These are phyloP conservation scores for Odocoileus virginianus DNA, from an alignment of 2,113 vertebrate species.

Conservation along the genomic window DNA sequence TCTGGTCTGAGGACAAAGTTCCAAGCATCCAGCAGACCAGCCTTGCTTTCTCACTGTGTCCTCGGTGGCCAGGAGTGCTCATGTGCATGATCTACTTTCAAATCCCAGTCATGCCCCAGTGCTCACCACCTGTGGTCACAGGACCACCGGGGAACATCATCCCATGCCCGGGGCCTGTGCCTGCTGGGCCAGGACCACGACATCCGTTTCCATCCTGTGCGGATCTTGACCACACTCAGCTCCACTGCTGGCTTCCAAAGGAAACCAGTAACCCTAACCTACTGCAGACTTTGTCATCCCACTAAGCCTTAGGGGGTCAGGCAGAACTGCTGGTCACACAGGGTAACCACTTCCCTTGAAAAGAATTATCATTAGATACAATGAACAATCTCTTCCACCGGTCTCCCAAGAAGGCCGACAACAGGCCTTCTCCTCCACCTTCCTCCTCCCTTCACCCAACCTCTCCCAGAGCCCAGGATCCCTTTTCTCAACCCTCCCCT, in stretches of 20 bases:
- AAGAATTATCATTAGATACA: not conserved
- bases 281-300: not conserved
- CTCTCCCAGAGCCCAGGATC: not conserved
- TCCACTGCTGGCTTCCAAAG: not conserved
- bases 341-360: not conserved
- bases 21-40: not conserved
- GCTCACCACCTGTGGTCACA: accelerated
- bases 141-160: accelerated
- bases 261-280: not conserved
- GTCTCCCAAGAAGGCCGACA: not conserved
- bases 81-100: not conserved
- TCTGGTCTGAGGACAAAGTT: not conserved
- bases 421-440: not conserved
- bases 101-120: not conserved
- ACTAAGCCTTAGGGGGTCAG: not conserved
- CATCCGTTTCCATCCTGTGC: not conserved
- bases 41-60: not conserved
- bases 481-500: not conserved
- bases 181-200: not conserved
- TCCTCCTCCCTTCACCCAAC: not conserved
- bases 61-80: not conserved
- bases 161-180: no score
- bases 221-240: not conserved
- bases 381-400: not conserved
- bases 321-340: not conserved